Conservation (phyloP, 2,113 vertebrate species). For the cat (Felis catus) region DNA sequence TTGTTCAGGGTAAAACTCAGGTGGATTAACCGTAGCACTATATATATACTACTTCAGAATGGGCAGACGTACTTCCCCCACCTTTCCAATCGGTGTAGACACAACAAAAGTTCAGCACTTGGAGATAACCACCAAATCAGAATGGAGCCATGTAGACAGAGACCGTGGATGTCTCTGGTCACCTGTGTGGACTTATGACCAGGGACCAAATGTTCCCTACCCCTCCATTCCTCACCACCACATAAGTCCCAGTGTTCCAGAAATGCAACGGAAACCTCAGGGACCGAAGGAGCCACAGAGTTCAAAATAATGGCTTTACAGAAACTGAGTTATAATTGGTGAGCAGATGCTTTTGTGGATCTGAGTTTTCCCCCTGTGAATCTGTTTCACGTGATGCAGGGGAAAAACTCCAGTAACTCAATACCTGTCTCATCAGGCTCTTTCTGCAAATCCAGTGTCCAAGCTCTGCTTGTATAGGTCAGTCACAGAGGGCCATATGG, state of each 20-base stretch:
- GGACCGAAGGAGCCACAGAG: background rate
- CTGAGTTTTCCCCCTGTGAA: background rate
- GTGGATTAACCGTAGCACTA: background rate
- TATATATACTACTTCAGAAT: background rate
- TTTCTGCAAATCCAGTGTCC: background rate
- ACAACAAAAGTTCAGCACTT: background rate
- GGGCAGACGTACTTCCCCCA: background rate
- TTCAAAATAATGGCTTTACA: background rate
- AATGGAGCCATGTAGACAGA: background rate
- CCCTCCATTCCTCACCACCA: background rate
- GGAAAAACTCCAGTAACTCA: background rate
- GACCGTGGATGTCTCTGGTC: background rate
- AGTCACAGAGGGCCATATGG: background rate
- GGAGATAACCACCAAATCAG: background rate
- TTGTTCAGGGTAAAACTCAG: background rate
- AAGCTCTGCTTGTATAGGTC: background rate
- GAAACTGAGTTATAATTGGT: background rate
- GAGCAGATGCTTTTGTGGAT: background rate
- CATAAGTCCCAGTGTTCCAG: background rate
- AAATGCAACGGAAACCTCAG: background rate
- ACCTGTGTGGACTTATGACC: too few relatives aligned
- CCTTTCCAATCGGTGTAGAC: background rate
- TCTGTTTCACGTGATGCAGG: background rate
- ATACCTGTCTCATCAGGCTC: background rate
- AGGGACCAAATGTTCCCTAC: background rate